These are phyloP conservation scores for Ornithoptera priamus DNA, from an alignment of 2,888 invertebrate genomes.

Conservation along the genomic window DNA sequence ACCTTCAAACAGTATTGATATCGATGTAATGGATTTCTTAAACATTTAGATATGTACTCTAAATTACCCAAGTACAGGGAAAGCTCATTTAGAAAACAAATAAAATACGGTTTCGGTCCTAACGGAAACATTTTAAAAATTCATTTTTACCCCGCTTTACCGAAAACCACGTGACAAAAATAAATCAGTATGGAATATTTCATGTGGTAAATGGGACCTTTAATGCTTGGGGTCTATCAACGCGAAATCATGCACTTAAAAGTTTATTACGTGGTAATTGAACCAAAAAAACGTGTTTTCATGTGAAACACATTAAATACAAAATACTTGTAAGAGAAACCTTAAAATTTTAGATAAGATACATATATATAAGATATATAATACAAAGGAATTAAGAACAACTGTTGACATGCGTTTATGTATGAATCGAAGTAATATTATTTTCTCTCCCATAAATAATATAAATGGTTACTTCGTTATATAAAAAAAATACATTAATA, in stretches of 20 bases:
- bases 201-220: slow-evolving; percentile 51
- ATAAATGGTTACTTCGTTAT: not conserved
- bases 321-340: too few relatives aligned
- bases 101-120: slow-evolving; percentile 24
- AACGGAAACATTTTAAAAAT: slow-evolving; percentile 27
- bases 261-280: slow-evolving; percentile 11
- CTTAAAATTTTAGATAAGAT: too few relatives aligned
- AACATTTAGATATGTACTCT: not conserved
- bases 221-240: slow-evolving; percentile 39
- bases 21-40: not conserved
- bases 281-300: not conserved
- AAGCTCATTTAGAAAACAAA: slow-evolving; percentile 15
- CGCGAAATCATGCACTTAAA: slow-evolving; percentile 56
- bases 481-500: not conserved
- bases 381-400: too few relatives aligned
- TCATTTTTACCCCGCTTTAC: slow-evolving; percentile 30
- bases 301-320: not conserved
- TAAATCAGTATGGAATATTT: slow-evolving; percentile 51
- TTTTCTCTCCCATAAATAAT: not conserved
- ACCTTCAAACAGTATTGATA: not conserved
- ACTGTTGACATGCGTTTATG: too few relatives aligned
- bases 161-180: slow-evolving; percentile 32
- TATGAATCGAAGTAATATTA: not conserved
- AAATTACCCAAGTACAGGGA: slow-evolving; percentile 5
- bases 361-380: too few relatives aligned